Evolutionary conservation across 2,113 vertebrate species (phyloP), one percentile per base, ranked within the genome.

Genomic region (Rhinoderma darwinii): DNA sequence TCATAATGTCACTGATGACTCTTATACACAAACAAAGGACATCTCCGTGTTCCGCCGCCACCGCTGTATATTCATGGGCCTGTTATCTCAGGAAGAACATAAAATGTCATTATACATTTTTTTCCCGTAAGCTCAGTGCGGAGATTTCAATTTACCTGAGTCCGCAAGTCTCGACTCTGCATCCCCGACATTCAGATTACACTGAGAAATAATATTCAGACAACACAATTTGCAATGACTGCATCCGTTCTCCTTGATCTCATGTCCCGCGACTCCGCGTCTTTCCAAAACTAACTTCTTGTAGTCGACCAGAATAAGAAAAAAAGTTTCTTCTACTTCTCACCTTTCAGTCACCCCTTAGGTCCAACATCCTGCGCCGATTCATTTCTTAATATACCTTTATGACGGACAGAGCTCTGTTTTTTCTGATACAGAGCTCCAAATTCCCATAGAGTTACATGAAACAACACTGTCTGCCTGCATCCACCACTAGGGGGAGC

Each of bases 1-100:
- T 77, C 73, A 77, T 77, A 77, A 84, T 76, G 43, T 84, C 83
- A 76, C 51, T 41, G 51, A 84, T 74, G 83, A 76, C 73, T 75
- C 51, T n/a, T 39, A 84, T 76, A 61, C 83, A 77, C 54, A 39
- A 63, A 84, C 83, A 84, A 76, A 76, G 83, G 54, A 51, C 37
- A 30, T 27, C 32, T 47, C 30, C 35, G 41, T 32, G 5, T 84
- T 72, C 41, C 43, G 15, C 47, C 68, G 35, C 59, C 18, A 73
- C 83, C 30, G 54, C 83, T 68, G 59, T 72, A 72, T 72, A 83
- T 83, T 83, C 82, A 72, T 73, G 66, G 43, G 11, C 27, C 61
- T 37, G 66, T 83, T 83, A 72, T 83, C 66, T 83, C 32, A 1
- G 27, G 72, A 73, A 70, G 30, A 73, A 83, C 66, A 73, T 66